A percentile compares a stretch with the other conserved stretches of the same genome.
These are phyloP conservation scores for Falco peregrinus DNA, from an alignment of 2,797 vertebrate genomes.

Conservation along the genomic window DNA sequence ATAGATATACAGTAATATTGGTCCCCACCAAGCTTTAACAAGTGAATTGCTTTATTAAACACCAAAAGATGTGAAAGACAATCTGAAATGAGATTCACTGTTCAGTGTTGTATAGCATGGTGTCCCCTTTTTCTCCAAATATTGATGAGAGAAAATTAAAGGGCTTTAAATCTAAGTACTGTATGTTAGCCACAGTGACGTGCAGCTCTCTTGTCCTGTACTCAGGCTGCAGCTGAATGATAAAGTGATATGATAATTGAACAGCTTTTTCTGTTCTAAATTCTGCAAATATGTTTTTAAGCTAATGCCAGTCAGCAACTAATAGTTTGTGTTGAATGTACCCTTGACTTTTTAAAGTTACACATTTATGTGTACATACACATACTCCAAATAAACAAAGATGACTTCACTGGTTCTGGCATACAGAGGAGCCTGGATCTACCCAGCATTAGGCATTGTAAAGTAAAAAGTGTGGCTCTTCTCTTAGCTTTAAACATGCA, in stretches of 20 bases:
- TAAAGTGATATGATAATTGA: background rate
- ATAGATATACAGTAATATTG: background rate
- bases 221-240: background rate
- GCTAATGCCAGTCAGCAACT: background rate
- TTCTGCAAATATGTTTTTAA: background rate
- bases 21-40: background rate
- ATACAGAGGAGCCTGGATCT: background rate
- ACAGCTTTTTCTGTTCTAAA: background rate
- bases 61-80: background rate
- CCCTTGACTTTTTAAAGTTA: background rate
- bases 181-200: background rate
- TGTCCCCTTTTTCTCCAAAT: background rate
- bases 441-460: background rate
- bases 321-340: background rate
- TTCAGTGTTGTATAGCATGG: background rate
- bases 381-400: background rate
- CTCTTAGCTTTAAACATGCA: background rate
- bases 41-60: background rate
- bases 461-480: background rate
- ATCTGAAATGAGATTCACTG: background rate
- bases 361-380: background rate
- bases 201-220: background rate
- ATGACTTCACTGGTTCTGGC: background rate
- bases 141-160: background rate
- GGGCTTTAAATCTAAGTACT: background rate